Base-by-base conservation (phyloP, 2,797 vertebrate species). In the Tragopan temminckii region DNA sequence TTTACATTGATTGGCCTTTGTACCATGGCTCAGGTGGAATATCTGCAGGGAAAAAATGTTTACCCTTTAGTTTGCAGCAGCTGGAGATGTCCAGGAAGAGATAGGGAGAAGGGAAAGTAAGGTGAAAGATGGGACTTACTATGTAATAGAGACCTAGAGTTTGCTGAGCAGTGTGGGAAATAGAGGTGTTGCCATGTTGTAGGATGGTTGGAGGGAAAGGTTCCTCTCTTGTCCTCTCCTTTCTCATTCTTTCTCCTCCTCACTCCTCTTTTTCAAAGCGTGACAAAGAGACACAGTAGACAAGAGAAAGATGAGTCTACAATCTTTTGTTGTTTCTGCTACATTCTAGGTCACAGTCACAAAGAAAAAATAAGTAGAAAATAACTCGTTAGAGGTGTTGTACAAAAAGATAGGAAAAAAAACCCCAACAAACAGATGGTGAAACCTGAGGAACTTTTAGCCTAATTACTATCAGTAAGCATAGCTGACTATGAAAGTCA, bases 371-470 rank as follows among this genome's bases (percentile, higher is more conserved):
- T 9, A 13, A 3, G 29, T 53, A 53, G 29, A 53, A 53, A 53
- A 53, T 53, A 53, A 53, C 31, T 55, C 5, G 5, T 33, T 57
- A n/a, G 31, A 33, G 19, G 20, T 57, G n/a, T 20, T 33, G 21
- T 33, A 20, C 12, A 33, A 57, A 31, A 57, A 57, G 31, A 57
- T 57, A 21, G 31, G n/a, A 42, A 17, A 18, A 42, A 18, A 2
- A 40, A 40, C 40, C 13, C 13, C 40, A 40, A 40, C 31, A 72
- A 78, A 58, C 74, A 91, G 67, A 38, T 79, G 62, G 62, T 3
- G 4, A 80, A 80, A n/a, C 75, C 52, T 84, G 14, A 63, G 48
- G 61, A 95, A 55, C 48, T 89, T 86, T 61, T 74, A 92, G 36
- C 43, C 71, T 80, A 43, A 74, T 62, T 90, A 80, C 19, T 93